Evolutionary conservation across 2,113 vertebrate genomes (phyloP).

Genomic region (Lathamus discolor): DNA sequence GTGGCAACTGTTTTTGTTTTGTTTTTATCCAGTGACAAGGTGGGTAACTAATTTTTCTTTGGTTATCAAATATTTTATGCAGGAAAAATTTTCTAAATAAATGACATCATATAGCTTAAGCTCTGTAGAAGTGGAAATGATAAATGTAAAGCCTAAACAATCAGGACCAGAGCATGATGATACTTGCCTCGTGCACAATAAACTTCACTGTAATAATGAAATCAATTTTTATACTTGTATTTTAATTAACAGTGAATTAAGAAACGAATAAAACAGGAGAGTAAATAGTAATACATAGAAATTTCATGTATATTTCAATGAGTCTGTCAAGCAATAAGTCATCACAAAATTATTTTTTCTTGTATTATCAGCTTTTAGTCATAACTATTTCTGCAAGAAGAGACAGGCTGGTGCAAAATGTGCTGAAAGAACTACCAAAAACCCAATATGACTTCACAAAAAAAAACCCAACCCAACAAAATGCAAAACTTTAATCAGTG

Average conservation of each 20-base stretch:
- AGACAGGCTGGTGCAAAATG: neutral
- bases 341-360: neutral
- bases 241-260: neutral
- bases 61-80: neutral
- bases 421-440: neutral
- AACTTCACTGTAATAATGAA: neutral
- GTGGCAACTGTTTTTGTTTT: rapidly evolving
- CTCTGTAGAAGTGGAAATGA: neutral
- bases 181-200: neutral
- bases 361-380: neutral
- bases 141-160: neutral
- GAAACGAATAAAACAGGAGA: neutral
- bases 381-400: neutral
- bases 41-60: neutral
- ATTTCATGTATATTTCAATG: neutral
- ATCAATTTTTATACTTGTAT: neutral
- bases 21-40: neutral
- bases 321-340: neutral
- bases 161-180: neutral
- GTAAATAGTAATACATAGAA: neutral
- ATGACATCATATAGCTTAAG: neutral
- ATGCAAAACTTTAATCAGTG: neutral
- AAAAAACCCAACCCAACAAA: neutral
- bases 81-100: neutral
- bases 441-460: neutral